Evolutionary conservation across 2,888 invertebrate genomes (phyloP).

Genomic region (Phrixothrix hirtus): DNA sequence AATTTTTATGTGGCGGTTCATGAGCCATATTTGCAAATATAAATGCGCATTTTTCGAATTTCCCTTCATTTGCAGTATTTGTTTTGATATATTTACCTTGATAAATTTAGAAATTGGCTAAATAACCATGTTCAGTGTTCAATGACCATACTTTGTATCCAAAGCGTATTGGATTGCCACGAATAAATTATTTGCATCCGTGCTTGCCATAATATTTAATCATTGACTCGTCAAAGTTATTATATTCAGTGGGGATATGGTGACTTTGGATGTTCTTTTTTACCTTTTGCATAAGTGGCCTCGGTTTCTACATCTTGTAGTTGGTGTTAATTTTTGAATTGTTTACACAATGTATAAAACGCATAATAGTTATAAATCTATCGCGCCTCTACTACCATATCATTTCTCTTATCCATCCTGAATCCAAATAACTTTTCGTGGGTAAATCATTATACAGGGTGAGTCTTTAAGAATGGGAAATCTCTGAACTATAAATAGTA

Average conservation of each 20-base stretch:
- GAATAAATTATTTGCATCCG: too few relatives aligned
- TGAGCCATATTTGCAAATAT: not conserved
- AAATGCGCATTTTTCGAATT: not conserved
- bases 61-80: not conserved
- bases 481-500: too few relatives aligned
- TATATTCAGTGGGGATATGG: too few relatives aligned
- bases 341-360: constrained; percentile 1
- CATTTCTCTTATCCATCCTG: not conserved
- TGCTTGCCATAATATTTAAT: too few relatives aligned
- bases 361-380: not conserved
- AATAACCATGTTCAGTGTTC: too few relatives aligned
- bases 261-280: constrained; percentile 1
- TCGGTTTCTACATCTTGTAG: too few relatives aligned
- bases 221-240: constrained; percentile 1
- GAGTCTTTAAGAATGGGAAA: too few relatives aligned
- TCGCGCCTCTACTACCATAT: not conserved
- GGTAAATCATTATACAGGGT: too few relatives aligned
- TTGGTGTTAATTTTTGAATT: not conserved
- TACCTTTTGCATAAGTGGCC: not conserved
- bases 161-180: constrained; percentile 39
- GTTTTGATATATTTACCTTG: constrained; percentile 1
- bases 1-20: too few relatives aligned
- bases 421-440: too few relatives aligned
- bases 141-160: constrained; percentile 39
- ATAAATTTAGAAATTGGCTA: constrained; percentile 1